Percentiles rank a stretch among this genome's conserved stretches.
Evolutionary conservation across 2,797 vertebrate species (phyloP).

Genomic region (Botia kubotai): DNA sequence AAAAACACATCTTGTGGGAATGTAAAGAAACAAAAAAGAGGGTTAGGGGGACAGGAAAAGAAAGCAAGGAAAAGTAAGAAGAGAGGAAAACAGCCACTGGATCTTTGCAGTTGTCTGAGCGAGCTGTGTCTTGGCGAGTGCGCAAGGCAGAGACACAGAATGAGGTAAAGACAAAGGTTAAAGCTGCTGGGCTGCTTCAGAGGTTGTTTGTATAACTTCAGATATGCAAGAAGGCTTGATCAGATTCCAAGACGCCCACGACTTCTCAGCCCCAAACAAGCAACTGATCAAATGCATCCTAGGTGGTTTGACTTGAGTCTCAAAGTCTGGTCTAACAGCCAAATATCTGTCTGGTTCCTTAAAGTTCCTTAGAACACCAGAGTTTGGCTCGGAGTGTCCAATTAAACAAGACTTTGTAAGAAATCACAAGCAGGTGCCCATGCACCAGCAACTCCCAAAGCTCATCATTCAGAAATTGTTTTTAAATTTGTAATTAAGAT

Average conservation of each 20-base stretch:
- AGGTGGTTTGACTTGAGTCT: background rate
- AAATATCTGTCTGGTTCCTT: conserved; percentile 7
- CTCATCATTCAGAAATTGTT: background rate
- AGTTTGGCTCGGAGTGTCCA: conserved; percentile 3
- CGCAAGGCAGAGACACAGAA: conserved; percentile 13
- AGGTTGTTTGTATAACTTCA: conserved; percentile 61
- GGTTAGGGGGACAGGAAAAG: conserved; percentile 23
- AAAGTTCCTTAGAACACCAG: background rate
- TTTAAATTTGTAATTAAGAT: background rate
- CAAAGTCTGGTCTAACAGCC: background rate
- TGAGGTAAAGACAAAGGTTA: conserved; percentile 44
- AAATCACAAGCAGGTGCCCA: background rate
- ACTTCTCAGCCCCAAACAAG: conserved; percentile 8
- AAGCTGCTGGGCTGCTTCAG: conserved; percentile 53
- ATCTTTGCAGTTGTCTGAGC: conserved; percentile 56
- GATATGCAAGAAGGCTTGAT: conserved; percentile 53
- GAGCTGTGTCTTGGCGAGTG: conserved; percentile 47
- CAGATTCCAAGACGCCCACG: conserved; percentile 53
- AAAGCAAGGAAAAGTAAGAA: conserved; percentile 37
- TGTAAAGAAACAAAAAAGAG: conserved; percentile 42
- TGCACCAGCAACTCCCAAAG: background rate
- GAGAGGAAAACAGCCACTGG: conserved; percentile 49
- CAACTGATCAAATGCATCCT: background rate
- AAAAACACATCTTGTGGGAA: conserved; percentile 50
- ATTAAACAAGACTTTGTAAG: conserved; percentile 14